Base-by-base conservation (phyloP, 2,888 invertebrate species). In the Arge pagana region DNA sequence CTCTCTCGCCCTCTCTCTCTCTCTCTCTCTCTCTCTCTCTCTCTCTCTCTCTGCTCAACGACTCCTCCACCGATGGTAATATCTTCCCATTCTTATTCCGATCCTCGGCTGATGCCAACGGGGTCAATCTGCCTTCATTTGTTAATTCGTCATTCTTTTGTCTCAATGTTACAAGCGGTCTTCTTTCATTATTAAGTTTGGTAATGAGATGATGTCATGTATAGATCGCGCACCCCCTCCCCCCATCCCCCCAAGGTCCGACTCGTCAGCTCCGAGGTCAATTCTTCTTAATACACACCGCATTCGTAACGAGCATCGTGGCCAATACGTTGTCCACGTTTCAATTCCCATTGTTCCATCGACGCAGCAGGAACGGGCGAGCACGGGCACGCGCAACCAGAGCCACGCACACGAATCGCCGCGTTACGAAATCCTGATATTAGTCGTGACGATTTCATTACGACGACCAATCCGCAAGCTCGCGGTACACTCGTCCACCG, bases 371-470 rank as follows among this genome's bases (percentile, higher is more conserved):
- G n/a, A n/a, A n/a, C n/a, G n/a, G n/a, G n/a, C n/a, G n/a, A n/a
- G n/a, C n/a, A n/a, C n/a, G n/a, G n/a, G n/a, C n/a, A n/a, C n/a
- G n/a, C n/a, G n/a, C n/a, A n/a, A n/a, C n/a, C n/a, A n/a, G n/a
- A n/a, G n/a, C n/a, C n/a, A n/a, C n/a, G n/a, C n/a, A n/a, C n/a
- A n/a, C n/a, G n/a, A n/a, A n/a, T n/a, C n/a, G n/a, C n/a, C n/a
- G n/a, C n/a, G n/a, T n/a, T n/a, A n/a, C n/a, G n/a, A n/a, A n/a
- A n/a, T n/a, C n/a, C n/a, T n/a, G n/a, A n/a, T n/a, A n/a, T n/a
- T n/a, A n/a, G n/a, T n/a, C 62, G 60, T 64, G 65, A 72, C 71
- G 69, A 73, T 72, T 72, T 68, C 68, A 73, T 73, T 70, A 70
- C 58, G 62, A 58, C 62, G 55, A 62, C 54, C 58, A 59, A 57